Conservation (phyloP, 2,888 invertebrate species). For the Cryptophagus acutangulus region DNA sequence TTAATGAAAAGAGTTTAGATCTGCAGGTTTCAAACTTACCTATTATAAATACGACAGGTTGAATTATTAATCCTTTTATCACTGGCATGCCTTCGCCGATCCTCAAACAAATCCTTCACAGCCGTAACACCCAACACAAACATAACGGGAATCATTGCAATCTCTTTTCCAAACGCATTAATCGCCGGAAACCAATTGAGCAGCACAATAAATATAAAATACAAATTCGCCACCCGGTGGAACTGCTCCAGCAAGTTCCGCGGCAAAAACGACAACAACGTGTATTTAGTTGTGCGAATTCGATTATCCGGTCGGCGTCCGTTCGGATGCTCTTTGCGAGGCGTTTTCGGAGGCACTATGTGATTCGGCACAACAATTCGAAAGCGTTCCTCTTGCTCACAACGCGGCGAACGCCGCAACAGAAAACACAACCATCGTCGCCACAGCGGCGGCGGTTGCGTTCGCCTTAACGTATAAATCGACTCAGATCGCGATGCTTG, state of each 20-base stretch:
- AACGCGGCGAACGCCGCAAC: constrained; percentile 57
- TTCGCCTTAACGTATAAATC: constrained; percentile 78
- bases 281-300: constrained; percentile 93
- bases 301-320: constrained; percentile 77
- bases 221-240: constrained; percentile 94
- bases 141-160: constrained; percentile 90
- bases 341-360: constrained; percentile 74
- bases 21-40: too few relatives aligned
- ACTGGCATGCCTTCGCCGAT: constrained; percentile 79
- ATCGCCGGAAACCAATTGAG: constrained; percentile 94
- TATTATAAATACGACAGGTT: constrained; percentile 85
- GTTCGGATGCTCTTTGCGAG: constrained; percentile 77
- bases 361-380: constrained; percentile 80
- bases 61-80: constrained; percentile 93
- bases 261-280: constrained; percentile 87
- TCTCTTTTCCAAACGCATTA: constrained; percentile 92
- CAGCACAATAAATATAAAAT: constrained; percentile 94
- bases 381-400: constrained; percentile 48
- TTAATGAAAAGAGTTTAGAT: too few relatives aligned
- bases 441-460: constrained; percentile 69
- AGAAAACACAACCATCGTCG: constrained; percentile 59
- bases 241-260: constrained; percentile 96
- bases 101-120: constrained; percentile 92
- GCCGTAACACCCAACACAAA: constrained; percentile 94
- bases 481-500: constrained; percentile 86